These are phyloP conservation scores for Chascanopsetta lugubris DNA, from an alignment of 2,113 vertebrate genomes.

Conservation along the genomic window DNA sequence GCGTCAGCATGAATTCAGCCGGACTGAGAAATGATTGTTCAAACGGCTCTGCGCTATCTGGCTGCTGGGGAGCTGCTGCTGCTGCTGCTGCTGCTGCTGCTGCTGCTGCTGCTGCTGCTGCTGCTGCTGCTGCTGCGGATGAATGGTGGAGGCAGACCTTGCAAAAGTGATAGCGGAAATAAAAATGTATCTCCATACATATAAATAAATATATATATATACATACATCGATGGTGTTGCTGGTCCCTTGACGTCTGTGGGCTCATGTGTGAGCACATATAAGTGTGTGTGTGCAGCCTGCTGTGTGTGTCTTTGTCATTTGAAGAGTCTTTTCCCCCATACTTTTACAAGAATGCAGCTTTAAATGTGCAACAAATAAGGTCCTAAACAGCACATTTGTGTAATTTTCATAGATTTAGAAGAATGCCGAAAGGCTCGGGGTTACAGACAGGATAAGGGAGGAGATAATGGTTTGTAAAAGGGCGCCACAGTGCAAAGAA, in stretches of 20 bases:
- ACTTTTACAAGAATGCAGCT: too few relatives aligned
- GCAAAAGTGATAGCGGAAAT: slow-evolving; percentile 29
- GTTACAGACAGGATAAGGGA: slow-evolving; percentile 14
- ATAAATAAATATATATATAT: too few relatives aligned
- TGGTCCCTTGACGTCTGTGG: background rate
- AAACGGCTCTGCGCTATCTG: slow-evolving; percentile 62
- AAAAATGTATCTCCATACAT: too few relatives aligned
- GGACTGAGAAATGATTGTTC: slow-evolving; percentile 72
- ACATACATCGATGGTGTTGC: slow-evolving; percentile 13
- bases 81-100: too few relatives aligned
- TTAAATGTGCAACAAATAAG: too few relatives aligned
- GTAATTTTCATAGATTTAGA: too few relatives aligned
- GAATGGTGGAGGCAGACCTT: slow-evolving; percentile 25
- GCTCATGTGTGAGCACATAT: background rate
- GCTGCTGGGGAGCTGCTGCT: slow-evolving; percentile 35
- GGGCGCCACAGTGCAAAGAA: background rate
- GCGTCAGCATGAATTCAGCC: slow-evolving; percentile 74
- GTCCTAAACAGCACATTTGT: too few relatives aligned
- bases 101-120: too few relatives aligned
- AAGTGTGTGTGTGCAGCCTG: background rate
- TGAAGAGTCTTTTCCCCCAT: too few relatives aligned
- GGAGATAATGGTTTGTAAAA: slow-evolving; percentile 6
- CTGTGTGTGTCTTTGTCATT: background rate
- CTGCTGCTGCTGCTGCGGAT: too few relatives aligned
- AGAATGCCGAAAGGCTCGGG: too few relatives aligned